Evolutionary conservation across 1,140 invertebrate genomes (phyloP).

Genomic region (Penaeus vannamei): DNA sequence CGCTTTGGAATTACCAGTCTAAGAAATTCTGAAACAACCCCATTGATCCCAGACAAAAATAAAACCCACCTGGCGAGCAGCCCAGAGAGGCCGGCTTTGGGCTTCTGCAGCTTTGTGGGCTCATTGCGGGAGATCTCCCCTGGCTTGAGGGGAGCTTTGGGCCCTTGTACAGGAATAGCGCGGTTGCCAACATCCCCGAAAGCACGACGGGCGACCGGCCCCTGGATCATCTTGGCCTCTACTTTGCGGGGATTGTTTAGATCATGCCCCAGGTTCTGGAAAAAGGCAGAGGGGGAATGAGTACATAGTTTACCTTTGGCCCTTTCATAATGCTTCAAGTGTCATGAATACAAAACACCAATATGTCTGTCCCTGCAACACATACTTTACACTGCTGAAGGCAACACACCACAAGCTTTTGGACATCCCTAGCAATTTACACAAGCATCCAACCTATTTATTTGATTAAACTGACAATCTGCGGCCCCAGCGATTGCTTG

Average conservation of each 20-base stretch:
- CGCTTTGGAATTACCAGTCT: too few relatives aligned
- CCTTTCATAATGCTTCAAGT: not conserved
- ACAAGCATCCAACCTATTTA: too few relatives aligned
- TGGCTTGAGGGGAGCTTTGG: constrained; percentile 43
- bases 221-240: constrained; percentile 53
- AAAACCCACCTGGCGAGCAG: too few relatives aligned
- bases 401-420: too few relatives aligned
- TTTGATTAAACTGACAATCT: too few relatives aligned
- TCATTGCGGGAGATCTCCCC: constrained; percentile 8
- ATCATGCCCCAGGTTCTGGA: constrained; percentile 26
- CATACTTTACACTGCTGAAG: too few relatives aligned
- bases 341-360: too few relatives aligned
- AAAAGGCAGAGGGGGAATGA: not conserved
- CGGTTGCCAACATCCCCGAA: constrained; percentile 61
- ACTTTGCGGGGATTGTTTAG: constrained; percentile 48
- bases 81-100: constrained; percentile 7
- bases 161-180: not conserved
- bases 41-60: too few relatives aligned
- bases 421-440: too few relatives aligned
- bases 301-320: not conserved
- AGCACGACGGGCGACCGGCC: constrained; percentile 54
- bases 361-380: too few relatives aligned
- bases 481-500: too few relatives aligned
- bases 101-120: not conserved
- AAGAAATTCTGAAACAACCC: too few relatives aligned